Conservation (phyloP, 2,797 vertebrate species). For the Chaenodraco wilsoni region DNA sequence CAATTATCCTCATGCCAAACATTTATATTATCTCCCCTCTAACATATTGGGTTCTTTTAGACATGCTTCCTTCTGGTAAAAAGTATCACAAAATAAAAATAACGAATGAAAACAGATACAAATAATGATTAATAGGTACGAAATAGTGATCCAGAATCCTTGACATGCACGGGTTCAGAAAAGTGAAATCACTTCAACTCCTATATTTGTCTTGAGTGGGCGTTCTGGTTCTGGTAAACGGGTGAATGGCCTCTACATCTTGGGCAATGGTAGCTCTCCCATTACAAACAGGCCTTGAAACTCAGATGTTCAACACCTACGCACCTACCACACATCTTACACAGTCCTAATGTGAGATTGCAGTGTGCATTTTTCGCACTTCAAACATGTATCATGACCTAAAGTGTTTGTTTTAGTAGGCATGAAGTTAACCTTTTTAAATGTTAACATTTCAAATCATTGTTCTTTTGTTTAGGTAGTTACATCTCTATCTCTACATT, state of each 20-base stretch:
- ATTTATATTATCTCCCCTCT: not conserved
- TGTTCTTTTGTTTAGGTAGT: not conserved
- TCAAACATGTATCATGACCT: no score
- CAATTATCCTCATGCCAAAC: not conserved
- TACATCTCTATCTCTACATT: not conserved
- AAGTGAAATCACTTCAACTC: not conserved
- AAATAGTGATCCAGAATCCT: not conserved
- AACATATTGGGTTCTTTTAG: not conserved
- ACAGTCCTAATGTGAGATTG: not conserved
- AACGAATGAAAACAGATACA: not conserved
- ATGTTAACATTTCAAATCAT: not conserved
- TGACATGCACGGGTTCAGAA: conserved; percentile 7
- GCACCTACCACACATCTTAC: conserved; percentile 15
- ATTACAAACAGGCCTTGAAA: conserved; percentile 76
- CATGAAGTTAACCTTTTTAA: not conserved
- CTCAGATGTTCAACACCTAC: conserved; percentile 61
- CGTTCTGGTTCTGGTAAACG: conserved; percentile 41
- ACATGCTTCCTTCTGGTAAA: not conserved
- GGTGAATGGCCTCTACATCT: conserved; percentile 71
- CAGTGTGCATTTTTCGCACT: not conserved
- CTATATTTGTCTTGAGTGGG: conserved; percentile 64
- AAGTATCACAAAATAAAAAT: not conserved
- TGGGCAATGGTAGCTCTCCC: conserved; percentile 66
- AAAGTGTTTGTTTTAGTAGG: not conserved
- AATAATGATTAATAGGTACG: not conserved